Evolutionary conservation across 2,888 invertebrate species (phyloP).

Genomic region (Eugnorisma glareosa): DNA sequence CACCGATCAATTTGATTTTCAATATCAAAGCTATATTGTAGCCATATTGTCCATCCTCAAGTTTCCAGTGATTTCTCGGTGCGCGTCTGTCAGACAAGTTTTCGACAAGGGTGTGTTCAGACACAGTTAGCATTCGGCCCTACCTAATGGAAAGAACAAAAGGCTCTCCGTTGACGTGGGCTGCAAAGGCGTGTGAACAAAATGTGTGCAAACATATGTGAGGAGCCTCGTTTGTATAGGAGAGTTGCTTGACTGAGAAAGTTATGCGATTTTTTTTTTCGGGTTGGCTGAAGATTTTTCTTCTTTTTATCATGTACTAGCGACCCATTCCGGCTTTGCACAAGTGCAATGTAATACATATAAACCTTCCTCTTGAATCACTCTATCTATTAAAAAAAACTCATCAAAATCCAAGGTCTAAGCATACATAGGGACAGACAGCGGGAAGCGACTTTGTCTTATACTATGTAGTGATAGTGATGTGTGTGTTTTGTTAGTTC

Average conservation of each 20-base stretch:
- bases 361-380: too few relatives aligned
- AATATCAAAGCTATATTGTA: not conserved
- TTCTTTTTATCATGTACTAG: not conserved
- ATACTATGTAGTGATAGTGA: too few relatives aligned
- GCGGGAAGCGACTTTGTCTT: too few relatives aligned
- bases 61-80: conserved; percentile 64
- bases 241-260: conserved; percentile 57
- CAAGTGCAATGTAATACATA: too few relatives aligned
- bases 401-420: too few relatives aligned
- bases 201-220: conserved; percentile 79
- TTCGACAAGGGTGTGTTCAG: conserved; percentile 71
- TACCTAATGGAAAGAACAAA: conserved; percentile 83
- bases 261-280: conserved; percentile 7
- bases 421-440: too few relatives aligned
- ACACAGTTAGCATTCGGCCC: conserved; percentile 63
- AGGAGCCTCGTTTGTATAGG: conserved; percentile 67
- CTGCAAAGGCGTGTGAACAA: conserved; percentile 81
- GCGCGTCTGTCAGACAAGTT: conserved; percentile 66
- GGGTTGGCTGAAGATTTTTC: not conserved
- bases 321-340: too few relatives aligned
- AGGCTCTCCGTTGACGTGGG: conserved; percentile 71
- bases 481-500: too few relatives aligned
- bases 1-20: not conserved
- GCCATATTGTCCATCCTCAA: conserved; percentile 6
- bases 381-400: too few relatives aligned